Evolutionary conservation across 2,797 vertebrate genomes (phyloP), one percentile per base, ranked within the genome.

Genomic region (Sphenodon punctatus): DNA sequence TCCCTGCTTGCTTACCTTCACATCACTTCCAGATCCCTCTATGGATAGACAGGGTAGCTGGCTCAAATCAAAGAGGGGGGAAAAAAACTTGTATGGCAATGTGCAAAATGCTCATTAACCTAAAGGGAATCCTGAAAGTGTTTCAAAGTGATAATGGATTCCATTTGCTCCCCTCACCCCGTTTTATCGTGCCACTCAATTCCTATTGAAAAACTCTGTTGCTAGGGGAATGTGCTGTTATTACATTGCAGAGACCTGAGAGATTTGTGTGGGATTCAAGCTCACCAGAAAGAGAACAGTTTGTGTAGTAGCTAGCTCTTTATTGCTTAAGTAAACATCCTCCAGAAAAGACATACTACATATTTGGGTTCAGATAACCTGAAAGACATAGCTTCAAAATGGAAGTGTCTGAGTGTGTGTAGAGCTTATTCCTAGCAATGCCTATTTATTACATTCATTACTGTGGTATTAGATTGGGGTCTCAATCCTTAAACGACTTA

Each of bases 31-130:
- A n/a, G n/a, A n/a, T n/a, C n/a, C n/a, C n/a, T n/a, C n/a, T n/a
- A n/a, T n/a, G n/a, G n/a, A 20, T 15, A 2, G 1, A 5, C 56
- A 43, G 7, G 32, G n/a, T 41, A 64, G 58, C 0, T 0, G 17
- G 20, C 34, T 34, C 45, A 22, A 42, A 25, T 17, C 7, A 22
- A 1, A 10, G n/a, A 41, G n/a, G n/a, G n/a, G n/a, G n/a, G n/a
- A n/a, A n/a, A n/a, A 9, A 49, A 45, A 49, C 59, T 45, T 10
- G 12, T 30, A 13, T 6, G n/a, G 42, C n/a, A 43, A 32, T 16
- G 12, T 13, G 25, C 39, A 46, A 56, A 51, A 19, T 76, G 58
- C 64, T 59, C 58, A 11, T 12, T 17, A 32, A 19, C 20, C 45
- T 23, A 46, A 22, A 46, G 32, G 61, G 9, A 58, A 39, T 39